Evolutionary conservation across 1,140 invertebrate genomes (phyloP).

Genomic region (Euura saliciscinereae): DNA sequence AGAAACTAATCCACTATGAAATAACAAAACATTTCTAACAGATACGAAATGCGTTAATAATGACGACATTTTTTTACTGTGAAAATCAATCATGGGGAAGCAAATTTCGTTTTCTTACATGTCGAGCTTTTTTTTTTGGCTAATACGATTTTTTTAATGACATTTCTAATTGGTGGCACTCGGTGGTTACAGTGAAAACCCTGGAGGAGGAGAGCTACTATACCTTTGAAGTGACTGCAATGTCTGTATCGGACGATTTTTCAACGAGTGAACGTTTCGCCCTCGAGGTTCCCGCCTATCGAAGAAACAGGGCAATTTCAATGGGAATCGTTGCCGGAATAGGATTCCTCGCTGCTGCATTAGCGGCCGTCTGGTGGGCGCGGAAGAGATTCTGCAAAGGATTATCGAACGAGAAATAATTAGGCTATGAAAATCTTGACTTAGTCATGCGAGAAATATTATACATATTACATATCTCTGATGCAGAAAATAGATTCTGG

Average conservation of each 20-base stretch:
- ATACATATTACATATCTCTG: not conserved
- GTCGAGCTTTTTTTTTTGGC: no score
- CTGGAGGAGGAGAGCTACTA: slow-evolving; percentile 71
- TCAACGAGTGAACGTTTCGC: slow-evolving; percentile 63
- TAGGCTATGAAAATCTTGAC: not conserved
- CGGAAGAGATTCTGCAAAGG: slow-evolving; percentile 57
- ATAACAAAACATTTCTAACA: no score
- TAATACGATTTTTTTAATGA: no score
- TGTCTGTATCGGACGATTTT: slow-evolving; percentile 62
- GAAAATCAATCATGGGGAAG: no score
- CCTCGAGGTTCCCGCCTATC: slow-evolving; percentile 67
- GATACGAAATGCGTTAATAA: no score
- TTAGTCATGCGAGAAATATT: not conserved
- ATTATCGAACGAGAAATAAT: slow-evolving; percentile 40
- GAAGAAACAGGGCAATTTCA: slow-evolving; percentile 66
- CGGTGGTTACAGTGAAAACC: slow-evolving; percentile 61
- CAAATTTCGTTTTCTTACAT: no score
- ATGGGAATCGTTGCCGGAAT: slow-evolving; percentile 66
- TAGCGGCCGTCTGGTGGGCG: slow-evolving; percentile 66
- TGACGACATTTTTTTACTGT: no score
- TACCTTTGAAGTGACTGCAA: slow-evolving; percentile 69
- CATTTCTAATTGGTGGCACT: no score
- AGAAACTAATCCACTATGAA: no score
- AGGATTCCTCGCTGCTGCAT: slow-evolving; percentile 64
- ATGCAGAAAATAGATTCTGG: not conserved